Evolutionary conservation across 2,113 vertebrate genomes (phyloP).

Genomic region (Theropithecus gelada): DNA sequence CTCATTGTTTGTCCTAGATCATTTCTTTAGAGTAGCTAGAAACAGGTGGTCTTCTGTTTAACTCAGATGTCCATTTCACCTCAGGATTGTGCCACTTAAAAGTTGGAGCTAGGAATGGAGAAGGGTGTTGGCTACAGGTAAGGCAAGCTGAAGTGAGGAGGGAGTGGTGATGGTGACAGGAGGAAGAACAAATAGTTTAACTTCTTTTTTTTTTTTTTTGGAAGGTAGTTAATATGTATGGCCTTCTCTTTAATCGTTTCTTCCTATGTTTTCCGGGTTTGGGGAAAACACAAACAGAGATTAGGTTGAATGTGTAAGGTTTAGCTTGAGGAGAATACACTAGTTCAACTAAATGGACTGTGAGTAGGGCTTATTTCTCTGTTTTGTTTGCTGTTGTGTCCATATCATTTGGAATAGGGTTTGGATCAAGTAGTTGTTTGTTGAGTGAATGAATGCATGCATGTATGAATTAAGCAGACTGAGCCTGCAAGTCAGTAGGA

Average conservation of each 20-base stretch:
- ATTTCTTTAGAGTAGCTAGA: conserved; percentile 16
- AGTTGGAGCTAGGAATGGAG: background rate
- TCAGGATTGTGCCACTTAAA: background rate
- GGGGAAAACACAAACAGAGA: background rate
- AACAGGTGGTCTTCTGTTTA: conserved; percentile 7
- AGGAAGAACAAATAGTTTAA: background rate
- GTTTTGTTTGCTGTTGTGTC: background rate
- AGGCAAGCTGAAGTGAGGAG: background rate
- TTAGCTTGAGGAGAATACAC: background rate
- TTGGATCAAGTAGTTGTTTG: background rate
- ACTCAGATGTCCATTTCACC: background rate
- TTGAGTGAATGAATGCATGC: background rate
- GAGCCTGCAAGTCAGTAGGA: background rate
- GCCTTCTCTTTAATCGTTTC: background rate
- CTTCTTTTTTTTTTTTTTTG: background rate
- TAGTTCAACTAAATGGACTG: background rate
- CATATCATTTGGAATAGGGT: background rate
- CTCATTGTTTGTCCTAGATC: background rate
- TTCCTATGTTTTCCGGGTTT: background rate
- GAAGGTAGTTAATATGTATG: background rate
- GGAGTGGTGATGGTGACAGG: background rate
- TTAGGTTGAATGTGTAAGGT: conserved; percentile 3
- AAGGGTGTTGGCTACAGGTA: background rate
- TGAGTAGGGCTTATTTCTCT: background rate
- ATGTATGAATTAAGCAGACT: background rate